Percentiles rank a stretch among this genome's conserved stretches.
Conservation (phyloP, 2,797 vertebrate species). For the Alca torda region DNA sequence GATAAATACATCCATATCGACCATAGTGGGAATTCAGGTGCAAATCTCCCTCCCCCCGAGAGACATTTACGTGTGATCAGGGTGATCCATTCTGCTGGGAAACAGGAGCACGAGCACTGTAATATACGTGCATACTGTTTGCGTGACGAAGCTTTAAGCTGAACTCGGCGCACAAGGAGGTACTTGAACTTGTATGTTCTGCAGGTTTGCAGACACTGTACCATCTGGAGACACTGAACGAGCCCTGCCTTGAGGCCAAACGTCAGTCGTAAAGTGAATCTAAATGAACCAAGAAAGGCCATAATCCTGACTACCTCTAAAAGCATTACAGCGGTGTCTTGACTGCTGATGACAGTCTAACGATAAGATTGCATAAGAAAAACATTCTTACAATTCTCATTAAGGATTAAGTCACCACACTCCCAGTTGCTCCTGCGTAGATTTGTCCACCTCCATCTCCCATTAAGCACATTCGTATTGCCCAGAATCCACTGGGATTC, state of each 20-base stretch:
- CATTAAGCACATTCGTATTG: background rate
- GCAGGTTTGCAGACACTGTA: background rate
- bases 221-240: background rate
- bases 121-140: background rate
- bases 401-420: background rate
- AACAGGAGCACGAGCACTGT: background rate
- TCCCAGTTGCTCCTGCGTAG: background rate
- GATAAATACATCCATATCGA: background rate
- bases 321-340: conserved; percentile 36
- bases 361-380: conserved; percentile 29
- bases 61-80: accelerated
- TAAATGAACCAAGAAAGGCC: conserved; percentile 30
- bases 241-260: conserved; percentile 5
- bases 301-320: conserved; percentile 34
- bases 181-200: background rate
- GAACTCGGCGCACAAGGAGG: background rate
- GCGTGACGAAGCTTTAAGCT: background rate
- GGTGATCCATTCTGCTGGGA: background rate
- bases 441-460: background rate
- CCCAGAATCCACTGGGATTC: background rate
- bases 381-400: conserved; percentile 3
- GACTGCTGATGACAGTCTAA: conserved; percentile 25
- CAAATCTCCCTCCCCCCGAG: background rate
- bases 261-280: background rate
- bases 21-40: background rate